These are phyloP conservation scores for Cuculus canorus DNA, from an alignment of 2,797 vertebrate genomes.

Conservation along the genomic window DNA sequence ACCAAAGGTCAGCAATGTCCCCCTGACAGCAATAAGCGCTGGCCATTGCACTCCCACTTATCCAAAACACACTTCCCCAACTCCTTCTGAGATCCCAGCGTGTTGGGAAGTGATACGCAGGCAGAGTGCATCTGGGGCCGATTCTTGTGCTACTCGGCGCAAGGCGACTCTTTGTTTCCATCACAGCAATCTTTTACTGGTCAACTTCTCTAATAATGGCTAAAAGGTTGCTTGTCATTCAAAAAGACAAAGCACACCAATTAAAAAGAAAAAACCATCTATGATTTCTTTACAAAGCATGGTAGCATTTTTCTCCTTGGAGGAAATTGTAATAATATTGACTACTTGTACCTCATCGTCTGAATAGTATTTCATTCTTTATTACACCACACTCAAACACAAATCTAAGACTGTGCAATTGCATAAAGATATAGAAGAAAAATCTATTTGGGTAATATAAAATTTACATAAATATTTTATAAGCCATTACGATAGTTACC, in stretches of 20 bases:
- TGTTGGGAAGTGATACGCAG: not conserved
- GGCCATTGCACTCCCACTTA: slow-evolving; percentile 70
- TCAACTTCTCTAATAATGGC: not conserved
- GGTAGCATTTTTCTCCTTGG: not conserved
- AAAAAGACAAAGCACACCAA: not conserved
- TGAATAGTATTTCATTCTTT: not conserved
- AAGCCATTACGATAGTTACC: not conserved
- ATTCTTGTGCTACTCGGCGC: not conserved
- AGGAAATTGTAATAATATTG: not conserved
- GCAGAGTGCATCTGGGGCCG: not conserved
- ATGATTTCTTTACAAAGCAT: not conserved
- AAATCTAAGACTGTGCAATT: not conserved
- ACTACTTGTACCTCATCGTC: not conserved
- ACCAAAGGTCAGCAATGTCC: slow-evolving; percentile 55
- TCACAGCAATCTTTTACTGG: not conserved
- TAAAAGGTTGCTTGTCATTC: not conserved
- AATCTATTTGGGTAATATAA: not conserved
- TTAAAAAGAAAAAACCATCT: not conserved
- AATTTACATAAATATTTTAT: not conserved
- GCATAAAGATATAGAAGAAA: not conserved
- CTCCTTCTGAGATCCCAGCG: not conserved
- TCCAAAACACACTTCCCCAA: slow-evolving; percentile 38
- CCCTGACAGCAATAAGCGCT: slow-evolving; percentile 58
- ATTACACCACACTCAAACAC: accelerated
- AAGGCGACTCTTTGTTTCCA: not conserved